Conservation (phyloP, 2,797 vertebrate species). For the Prionace glauca region DNA sequence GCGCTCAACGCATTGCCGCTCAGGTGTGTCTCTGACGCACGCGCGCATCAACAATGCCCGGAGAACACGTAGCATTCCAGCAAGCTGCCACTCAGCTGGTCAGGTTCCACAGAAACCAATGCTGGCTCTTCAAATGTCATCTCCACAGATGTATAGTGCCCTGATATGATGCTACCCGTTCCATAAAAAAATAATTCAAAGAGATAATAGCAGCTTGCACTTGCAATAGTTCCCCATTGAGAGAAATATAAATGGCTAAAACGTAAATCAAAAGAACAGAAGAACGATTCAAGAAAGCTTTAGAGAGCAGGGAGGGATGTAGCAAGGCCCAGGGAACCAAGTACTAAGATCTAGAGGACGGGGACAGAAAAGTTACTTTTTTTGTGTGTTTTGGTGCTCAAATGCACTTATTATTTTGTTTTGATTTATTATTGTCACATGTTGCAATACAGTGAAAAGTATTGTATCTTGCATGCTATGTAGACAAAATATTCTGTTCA, state of each 20-base stretch:
- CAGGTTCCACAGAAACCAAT: neutral
- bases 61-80: constrained; percentile 27
- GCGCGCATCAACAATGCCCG: constrained; percentile 14
- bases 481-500: too few relatives aligned
- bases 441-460: too few relatives aligned
- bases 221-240: neutral
- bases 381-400: neutral
- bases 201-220: neutral
- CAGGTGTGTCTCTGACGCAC: constrained; percentile 28
- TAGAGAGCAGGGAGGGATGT: neutral
- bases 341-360: neutral
- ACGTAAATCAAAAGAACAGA: neutral
- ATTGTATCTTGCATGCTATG: too few relatives aligned
- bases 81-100: neutral
- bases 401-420: neutral
- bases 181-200: neutral
- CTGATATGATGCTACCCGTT: neutral
- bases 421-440: too few relatives aligned
- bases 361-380: neutral
- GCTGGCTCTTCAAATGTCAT: neutral
- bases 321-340: neutral
- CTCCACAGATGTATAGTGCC: neutral
- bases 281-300: neutral
- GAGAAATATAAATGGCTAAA: neutral
- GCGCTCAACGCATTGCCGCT: neutral